Base-by-base conservation (phyloP, 2,797 vertebrate genomes). In the Gouania willdenowi region DNA sequence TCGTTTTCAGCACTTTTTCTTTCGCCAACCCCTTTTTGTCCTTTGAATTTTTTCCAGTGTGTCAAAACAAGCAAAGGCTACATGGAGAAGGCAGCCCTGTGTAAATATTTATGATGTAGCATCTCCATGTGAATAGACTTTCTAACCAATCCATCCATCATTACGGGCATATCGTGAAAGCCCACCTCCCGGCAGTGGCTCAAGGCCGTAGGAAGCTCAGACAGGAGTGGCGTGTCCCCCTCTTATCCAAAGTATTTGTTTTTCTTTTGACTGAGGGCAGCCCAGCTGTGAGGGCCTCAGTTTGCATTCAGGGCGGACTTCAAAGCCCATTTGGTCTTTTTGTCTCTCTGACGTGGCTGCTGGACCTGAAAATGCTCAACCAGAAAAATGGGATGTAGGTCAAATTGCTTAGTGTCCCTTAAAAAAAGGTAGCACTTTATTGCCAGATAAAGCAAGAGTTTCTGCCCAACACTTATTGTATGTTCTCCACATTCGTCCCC, bases 91-190 rank as follows among this genome's bases (percentile, higher is more conserved):
- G 86, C 90, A 88, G 87, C 92, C 87, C 92, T 94, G 93, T 98
- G 96, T 97, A 97, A 97, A 98, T 98, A 94, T 89, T 86, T 83
- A 90, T 91, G 91, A 92, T 91, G 91, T 91, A 91, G 93, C 91
- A 92, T 88, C 89, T 91, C 85, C 86, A 87, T 87, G 91, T 91
- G 86, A 93, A 91, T 92, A 80, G 91, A 88, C 88, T 87, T 87
- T 87, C 74, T 81, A 86, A 78, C 58, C 77, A 84, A 88, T 89
- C 91, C 93, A 98, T 98, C 94, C 94, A 96, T 98, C 96, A 97
- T 91, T 84, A 79, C 73, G 23, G 87, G 83, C 84, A 90, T 87
- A 88, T 89, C 72, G 57, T 89, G 83, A 89, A 92, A 89, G 89
- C 87, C 88, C 86, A 83, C 89, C 90, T 87, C 82, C 85, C 70